These are phyloP conservation scores for Lasioglossum morio DNA, from an alignment of 2,888 invertebrate genomes.

Conservation along the genomic window DNA sequence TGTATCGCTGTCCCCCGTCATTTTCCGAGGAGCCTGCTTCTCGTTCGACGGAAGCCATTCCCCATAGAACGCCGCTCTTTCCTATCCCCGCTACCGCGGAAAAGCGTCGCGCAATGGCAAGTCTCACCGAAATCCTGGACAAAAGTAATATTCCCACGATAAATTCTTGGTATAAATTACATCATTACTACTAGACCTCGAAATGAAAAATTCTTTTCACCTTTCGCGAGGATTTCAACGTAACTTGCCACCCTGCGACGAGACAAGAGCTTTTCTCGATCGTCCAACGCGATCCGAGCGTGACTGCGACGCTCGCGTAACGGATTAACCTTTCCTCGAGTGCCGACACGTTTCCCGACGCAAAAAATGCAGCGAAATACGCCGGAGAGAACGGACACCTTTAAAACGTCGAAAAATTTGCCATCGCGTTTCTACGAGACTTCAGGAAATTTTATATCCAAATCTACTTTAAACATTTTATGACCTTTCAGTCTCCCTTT, in stretches of 20 bases:
- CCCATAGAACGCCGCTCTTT: background rate
- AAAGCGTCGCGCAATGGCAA: background rate
- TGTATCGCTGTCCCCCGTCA: background rate
- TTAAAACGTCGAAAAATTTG: background rate
- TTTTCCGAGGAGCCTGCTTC: background rate
- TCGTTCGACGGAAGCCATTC: background rate
- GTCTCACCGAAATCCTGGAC: background rate
- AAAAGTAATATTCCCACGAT: background rate
- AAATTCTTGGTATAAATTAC: background rate
- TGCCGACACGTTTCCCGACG: background rate
- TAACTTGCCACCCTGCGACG: background rate
- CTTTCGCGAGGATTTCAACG: background rate
- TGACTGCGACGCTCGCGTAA: background rate
- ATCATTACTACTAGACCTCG: background rate
- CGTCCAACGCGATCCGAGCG: background rate
- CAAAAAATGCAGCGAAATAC: background rate
- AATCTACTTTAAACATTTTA: background rate
- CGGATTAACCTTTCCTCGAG: background rate
- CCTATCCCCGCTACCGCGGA: background rate
- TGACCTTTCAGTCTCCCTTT: background rate
- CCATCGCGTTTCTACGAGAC: background rate
- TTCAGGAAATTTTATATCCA: background rate
- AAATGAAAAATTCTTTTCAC: background rate
- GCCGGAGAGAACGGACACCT: background rate
- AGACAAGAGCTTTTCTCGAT: background rate